Evolutionary conservation across 2,888 invertebrate species (phyloP), one percentile per base, ranked within the genome.

Genomic region (Xestoiulus laeticollis): DNA sequence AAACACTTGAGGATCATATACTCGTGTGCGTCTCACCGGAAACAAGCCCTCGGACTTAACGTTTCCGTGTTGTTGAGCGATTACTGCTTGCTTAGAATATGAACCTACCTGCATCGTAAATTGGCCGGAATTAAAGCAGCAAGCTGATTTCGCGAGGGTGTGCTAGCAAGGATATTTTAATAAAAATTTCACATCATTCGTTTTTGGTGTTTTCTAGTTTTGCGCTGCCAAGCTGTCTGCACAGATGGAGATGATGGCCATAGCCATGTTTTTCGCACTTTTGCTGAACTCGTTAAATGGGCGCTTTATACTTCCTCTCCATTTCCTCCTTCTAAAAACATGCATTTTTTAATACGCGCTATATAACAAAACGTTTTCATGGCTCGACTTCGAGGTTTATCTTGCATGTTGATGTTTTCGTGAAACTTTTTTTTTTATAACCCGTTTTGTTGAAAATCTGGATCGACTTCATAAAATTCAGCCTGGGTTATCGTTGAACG

Each of bases 241-340:
- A 43, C 84, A 84, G 84, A 38, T 84, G 84, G 43, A 43, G 33
- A 84, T 43, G 84, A 84, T 43, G 84, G 43, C 8, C 38, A n/a
- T 38, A 16, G 84, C 43, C 33, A 33, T 82, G 12, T 84, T 84
- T 43, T 32, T 84, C 84, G 32, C 33, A 68, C 68, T 68, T 68
- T n/a, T 68, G 16, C 43, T 33, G 26, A 84, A 33, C 84, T 84
- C 38, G 33, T 84, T 84, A 68, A 26, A 26, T 12, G 68, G 8
- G 68, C 22, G 8, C 26, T 22, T 19, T 68, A n/a, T 5, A 33
- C 33, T 84, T 83, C 33, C 33, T 83, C 32, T 83, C 83, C 83
- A 83, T 83, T 84, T 84, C 33, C 84, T 84, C 84, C n/a, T 84
- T 84, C 84, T 68, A 26, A 6, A 26, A n/a, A n/a, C 68, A 26